Evolutionary conservation across 2,113 vertebrate genomes (phyloP).

Genomic region (Etheostoma cragini): DNA sequence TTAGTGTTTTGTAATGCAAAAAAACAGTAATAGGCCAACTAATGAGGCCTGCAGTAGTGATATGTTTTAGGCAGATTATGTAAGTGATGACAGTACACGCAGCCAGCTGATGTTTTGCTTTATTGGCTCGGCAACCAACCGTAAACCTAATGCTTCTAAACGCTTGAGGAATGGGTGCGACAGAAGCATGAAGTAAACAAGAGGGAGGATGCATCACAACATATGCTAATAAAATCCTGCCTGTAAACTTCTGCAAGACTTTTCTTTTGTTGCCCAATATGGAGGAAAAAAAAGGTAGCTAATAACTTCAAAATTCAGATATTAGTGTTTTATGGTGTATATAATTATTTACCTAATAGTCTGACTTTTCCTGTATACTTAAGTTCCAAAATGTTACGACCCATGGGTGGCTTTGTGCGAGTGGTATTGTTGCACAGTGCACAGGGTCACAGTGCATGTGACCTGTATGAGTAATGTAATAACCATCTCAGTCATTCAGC

Average conservation of each 20-base stretch:
- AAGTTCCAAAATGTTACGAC: neutral
- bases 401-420: neutral
- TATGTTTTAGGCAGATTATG: neutral
- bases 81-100: constrained; percentile 17
- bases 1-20: neutral
- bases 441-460: too few relatives aligned
- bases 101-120: constrained; percentile 26
- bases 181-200: neutral
- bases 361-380: neutral
- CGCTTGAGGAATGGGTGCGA: neutral
- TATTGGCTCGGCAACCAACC: constrained; percentile 14
- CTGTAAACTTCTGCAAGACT: neutral
- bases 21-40: neutral
- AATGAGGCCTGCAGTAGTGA: neutral
- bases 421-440: neutral
- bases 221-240: neutral
- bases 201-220: neutral
- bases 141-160: neutral
- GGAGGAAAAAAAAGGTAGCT: neutral
- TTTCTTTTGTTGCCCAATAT: neutral
- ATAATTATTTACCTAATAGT: neutral
- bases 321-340: neutral
- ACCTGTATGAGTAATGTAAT: constrained; percentile 54
- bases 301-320: neutral
- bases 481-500: constrained; percentile 14